Evolutionary conservation across 2,888 invertebrate species (phyloP), one percentile per base, ranked within the genome.

Genomic region (Tiliacea citrago): DNA sequence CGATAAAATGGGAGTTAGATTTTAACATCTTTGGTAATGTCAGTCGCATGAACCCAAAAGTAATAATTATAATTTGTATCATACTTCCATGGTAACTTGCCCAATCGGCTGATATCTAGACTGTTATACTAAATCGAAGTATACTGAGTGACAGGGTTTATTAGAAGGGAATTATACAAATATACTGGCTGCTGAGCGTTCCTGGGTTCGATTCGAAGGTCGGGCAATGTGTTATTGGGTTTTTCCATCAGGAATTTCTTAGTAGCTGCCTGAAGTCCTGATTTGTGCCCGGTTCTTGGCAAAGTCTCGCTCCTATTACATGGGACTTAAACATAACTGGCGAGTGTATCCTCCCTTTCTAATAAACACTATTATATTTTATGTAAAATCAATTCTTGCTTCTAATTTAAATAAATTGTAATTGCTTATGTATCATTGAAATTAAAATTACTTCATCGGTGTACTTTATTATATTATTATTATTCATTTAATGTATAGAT

Each of bases 21-120:
- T 39, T 24, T 1, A 62, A 21, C 29, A 29, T n/a, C 8, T 35
- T 63, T 10, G 1, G 13, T 29, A 4, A 13, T 9, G 13, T 63
- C 69, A 55, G 75, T 75, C 39, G 53, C 18, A 24, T 63, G 42
- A 42, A 42, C 35, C 60, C 35, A 81, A 72, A 24, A 69, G 60
- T 35, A 42, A 18, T 51, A 42, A 68, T 45, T 0, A 68, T 51
- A 55, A 67, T 74, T 67, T 67, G 24, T 57, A 29, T 35, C 53
- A 70, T 45, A 82, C 82, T 82, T 82, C 82, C 82, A 85, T 82
- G 85, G 82, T 77, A 73, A 86, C 67, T 78, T 81, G 77, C 58
- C 66, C 63, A 60, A 72, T 79, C 67, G 84, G 72, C 84, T 84
- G 82, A 82, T 73, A 65, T 68, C 42, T 79, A 75, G 83, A 87